These are phyloP conservation scores for Mesorhabditis spiculigera DNA, from an alignment of 2,888 invertebrate genomes.

Conservation along the genomic window DNA sequence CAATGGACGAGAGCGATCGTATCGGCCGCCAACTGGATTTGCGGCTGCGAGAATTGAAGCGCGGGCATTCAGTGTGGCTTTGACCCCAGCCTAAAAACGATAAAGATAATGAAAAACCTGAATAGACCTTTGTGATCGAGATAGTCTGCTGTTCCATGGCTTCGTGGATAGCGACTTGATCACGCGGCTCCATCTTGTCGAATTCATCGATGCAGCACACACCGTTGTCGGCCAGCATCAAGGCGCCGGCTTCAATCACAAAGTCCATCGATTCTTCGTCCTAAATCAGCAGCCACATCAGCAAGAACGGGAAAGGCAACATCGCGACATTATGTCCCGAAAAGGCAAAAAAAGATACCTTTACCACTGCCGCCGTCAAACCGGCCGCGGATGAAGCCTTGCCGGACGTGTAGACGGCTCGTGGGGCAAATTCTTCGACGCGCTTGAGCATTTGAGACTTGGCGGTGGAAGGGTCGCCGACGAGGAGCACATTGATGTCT, in stretches of 20 bases:
- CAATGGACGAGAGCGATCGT: conserved; percentile 68
- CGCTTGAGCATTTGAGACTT: conserved; percentile 90
- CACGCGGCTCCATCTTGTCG: conserved; percentile 95
- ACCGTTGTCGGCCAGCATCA: conserved; percentile 93
- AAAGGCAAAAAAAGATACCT: conserved; percentile 46
- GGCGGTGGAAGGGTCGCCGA: conserved; percentile 97
- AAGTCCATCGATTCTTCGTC: conserved; percentile 98
- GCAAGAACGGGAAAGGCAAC: not conserved
- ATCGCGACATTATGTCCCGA: not conserved
- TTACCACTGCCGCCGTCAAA: conserved; percentile 94
- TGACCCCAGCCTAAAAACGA: conserved; percentile 48
- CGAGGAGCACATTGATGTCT: conserved; percentile 93
- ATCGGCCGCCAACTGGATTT: conserved; percentile 93
- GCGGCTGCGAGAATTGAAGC: conserved; percentile 97
- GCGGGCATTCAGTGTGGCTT: conserved; percentile 92
- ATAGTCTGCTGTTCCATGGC: conserved; percentile 99
- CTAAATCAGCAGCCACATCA: conserved; percentile 23
- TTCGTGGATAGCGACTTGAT: conserved; percentile 94
- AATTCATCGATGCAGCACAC: conserved; percentile 82
- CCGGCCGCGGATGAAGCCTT: conserved; percentile 97
- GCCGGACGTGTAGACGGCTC: conserved; percentile 96
- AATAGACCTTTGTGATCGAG: conserved; percentile 78
- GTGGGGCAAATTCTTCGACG: conserved; percentile 84
- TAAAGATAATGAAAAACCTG: not conserved
- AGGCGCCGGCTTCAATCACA: conserved; percentile 98